phyloP scores from a whole-genome alignment of 2,797 vertebrate species.

The Artibeus jamaicensis region DNA sequence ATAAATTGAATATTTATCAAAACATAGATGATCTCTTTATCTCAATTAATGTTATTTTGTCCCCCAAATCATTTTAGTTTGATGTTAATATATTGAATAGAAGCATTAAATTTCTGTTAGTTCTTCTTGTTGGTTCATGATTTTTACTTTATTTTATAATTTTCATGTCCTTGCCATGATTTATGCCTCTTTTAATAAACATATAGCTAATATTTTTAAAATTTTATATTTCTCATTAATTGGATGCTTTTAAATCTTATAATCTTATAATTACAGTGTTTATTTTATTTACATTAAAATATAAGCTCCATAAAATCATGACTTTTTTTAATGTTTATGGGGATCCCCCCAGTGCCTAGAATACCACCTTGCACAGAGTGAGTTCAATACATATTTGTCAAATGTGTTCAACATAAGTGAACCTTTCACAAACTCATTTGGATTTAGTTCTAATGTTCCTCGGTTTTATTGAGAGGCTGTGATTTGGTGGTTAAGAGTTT shows the following conservation, averaged over 20 bases:
- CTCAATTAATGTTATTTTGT: background rate
- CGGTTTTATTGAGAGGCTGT: background rate
- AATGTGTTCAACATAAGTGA: background rate
- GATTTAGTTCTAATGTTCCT: background rate
- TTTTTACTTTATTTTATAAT: background rate
- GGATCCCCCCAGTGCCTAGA: background rate
- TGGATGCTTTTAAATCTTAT: background rate
- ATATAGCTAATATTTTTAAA: background rate
- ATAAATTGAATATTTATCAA: constrained; percentile 29
- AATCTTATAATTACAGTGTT: background rate
- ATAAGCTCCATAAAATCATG: background rate
- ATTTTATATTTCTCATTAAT: background rate
- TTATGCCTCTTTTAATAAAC: background rate
- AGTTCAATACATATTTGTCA: background rate
- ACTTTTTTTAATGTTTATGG: background rate
- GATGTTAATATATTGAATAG: background rate
- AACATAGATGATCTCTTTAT: background rate
- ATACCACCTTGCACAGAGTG: background rate
- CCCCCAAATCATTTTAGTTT: background rate
- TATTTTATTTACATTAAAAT: background rate
- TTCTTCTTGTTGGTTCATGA: background rate
- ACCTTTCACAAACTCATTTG: background rate
- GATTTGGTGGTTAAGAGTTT: background rate
- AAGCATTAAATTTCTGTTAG: background rate
- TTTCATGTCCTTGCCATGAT: background rate